Evolutionary conservation across 2,888 invertebrate species (phyloP).

Genomic region (Lordiphosa andalusiaca): DNA sequence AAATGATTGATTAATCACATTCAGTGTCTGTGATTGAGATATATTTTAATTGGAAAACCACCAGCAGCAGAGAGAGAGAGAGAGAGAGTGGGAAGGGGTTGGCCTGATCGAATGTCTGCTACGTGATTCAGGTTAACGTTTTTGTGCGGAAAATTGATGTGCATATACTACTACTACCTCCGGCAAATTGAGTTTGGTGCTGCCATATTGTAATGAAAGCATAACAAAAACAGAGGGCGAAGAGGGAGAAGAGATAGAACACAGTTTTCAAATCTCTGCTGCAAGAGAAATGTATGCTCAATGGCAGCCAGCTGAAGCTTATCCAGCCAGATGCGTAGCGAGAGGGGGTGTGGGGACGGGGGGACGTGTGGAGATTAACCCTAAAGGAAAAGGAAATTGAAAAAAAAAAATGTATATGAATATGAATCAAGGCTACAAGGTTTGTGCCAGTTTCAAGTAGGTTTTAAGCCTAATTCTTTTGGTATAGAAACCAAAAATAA

Average conservation of each 20-base stretch:
- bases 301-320: conserved; percentile 17
- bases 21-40: conserved; percentile 33
- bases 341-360: not conserved
- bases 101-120: conserved; percentile 21
- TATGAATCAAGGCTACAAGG: too few relatives aligned
- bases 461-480: too few relatives aligned
- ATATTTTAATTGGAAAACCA: conserved; percentile 44
- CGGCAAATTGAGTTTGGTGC: conserved; percentile 13
- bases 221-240: conserved; percentile 35
- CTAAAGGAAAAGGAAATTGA: too few relatives aligned
- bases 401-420: too few relatives aligned
- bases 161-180: conserved; percentile 19
- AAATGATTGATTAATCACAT: conserved; percentile 37
- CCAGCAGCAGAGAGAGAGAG: conserved; percentile 1
- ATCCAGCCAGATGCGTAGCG: not conserved
- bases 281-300: conserved; percentile 26
- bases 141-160: conserved; percentile 24
- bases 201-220: conserved; percentile 37
- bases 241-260: not conserved
- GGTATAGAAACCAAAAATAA: too few relatives aligned
- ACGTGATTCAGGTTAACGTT: conserved; percentile 23
- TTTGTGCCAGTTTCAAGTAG: too few relatives aligned
- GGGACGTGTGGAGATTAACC: too few relatives aligned
- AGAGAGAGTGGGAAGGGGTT: conserved; percentile 9
- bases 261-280: conserved; percentile 16